Percentiles rank a stretch among this genome's conserved stretches.
Conservation (phyloP, 2,888 invertebrate genomes). For the Chamaedrilus cognettii region DNA sequence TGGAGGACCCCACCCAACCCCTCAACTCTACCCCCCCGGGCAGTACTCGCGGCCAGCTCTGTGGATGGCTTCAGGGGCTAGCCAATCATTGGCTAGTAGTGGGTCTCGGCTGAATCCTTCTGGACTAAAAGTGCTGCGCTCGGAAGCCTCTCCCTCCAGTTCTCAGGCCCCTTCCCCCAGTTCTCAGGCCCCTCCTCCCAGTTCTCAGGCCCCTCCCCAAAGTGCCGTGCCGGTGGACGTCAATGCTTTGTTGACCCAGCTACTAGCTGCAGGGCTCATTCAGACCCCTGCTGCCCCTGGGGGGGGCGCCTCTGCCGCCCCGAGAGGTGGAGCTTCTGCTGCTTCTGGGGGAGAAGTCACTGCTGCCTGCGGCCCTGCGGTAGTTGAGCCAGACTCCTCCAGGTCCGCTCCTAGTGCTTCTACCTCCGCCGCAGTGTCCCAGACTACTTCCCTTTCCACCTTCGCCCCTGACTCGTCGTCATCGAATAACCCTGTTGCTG, state of each 20-base stretch:
- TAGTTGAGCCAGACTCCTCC: not conserved
- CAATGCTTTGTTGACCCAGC: conserved; percentile 79
- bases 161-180: not conserved
- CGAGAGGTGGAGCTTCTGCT: too few species aligned
- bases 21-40: not conserved
- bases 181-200: conserved; percentile 7
- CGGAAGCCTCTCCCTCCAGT: not conserved
- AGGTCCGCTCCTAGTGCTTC: not conserved
- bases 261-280: conserved; percentile 80
- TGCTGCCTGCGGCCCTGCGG: not conserved
- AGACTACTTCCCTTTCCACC: not conserved
- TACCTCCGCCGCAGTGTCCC: not conserved
- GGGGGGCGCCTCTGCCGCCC: not conserved
- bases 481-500: not conserved
- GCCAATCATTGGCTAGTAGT: not conserved
- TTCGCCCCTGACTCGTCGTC: not conserved
- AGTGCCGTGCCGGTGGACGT: conserved; percentile 65
- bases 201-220: not conserved
- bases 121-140: not conserved
- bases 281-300: conserved; percentile 4
- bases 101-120: too few species aligned
- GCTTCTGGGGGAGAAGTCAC: too few species aligned
- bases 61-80: not conserved
- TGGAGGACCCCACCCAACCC: not conserved
- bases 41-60: not conserved